A percentile compares a stretch with the other conserved stretches of the same genome.
Evolutionary conservation across 2,113 vertebrate genomes (phyloP).

Genomic region (Pterocles burchelli): DNA sequence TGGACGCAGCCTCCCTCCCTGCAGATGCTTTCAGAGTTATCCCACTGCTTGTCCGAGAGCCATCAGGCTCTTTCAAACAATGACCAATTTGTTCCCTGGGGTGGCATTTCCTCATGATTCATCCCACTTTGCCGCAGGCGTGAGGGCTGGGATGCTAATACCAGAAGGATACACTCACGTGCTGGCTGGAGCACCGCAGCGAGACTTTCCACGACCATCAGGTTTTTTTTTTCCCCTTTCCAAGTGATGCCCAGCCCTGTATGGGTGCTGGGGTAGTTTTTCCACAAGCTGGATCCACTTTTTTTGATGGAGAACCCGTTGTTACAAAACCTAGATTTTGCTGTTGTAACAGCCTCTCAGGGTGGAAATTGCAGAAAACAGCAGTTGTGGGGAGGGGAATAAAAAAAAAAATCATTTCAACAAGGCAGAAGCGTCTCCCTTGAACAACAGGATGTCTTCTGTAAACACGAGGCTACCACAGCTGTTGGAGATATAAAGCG

Average conservation of each 20-base stretch:
- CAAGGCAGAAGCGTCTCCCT: conserved; percentile 2
- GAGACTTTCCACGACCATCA: neutral
- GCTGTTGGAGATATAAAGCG: conserved; percentile 31
- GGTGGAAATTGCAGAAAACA: neutral
- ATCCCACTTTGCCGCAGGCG: neutral
- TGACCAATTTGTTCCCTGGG: neutral
- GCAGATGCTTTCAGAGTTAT: neutral
- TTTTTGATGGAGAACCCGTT: neutral
- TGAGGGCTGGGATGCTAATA: neutral
- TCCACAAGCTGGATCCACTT: neutral
- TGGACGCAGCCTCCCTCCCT: neutral
- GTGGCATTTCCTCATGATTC: conserved; percentile 17
- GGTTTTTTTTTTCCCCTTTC: neutral
- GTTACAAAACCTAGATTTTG: neutral
- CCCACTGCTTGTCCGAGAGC: neutral
- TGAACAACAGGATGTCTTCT: conserved; percentile 59
- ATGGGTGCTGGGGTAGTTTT: neutral
- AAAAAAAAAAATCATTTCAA: neutral
- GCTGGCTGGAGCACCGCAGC: neutral
- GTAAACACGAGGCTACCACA: conserved; percentile 53
- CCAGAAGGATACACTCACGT: neutral
- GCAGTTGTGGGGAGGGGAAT: neutral
- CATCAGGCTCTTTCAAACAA: neutral
- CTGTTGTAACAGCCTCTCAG: accelerated
- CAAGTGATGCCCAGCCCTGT: neutral